Conservation (phyloP, 2,888 invertebrate species). For the Diaprepes abbreviatus region DNA sequence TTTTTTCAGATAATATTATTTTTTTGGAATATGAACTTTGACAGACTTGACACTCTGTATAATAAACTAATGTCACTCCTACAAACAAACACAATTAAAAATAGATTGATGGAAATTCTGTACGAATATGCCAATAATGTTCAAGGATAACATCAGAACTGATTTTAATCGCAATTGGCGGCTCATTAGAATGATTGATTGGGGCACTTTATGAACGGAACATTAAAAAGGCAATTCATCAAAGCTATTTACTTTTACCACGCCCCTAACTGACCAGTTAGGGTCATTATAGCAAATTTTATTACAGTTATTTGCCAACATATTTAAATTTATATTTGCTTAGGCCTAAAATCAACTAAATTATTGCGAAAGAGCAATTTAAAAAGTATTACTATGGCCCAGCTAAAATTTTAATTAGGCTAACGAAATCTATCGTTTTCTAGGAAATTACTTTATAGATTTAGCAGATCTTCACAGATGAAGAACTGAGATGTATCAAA, state of each 20-base stretch:
- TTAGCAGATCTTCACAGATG: too few species aligned
- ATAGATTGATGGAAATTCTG: constrained; percentile 16
- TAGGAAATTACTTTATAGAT: too few species aligned
- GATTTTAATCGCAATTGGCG: constrained; percentile 31
- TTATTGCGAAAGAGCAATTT: too few species aligned
- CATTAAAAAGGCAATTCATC: constrained; percentile 38
- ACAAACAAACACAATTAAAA: constrained; percentile 1
- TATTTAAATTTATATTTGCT: not conserved
- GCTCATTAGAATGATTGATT: constrained; percentile 38
- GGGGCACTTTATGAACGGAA: constrained; percentile 9
- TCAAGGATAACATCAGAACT: constrained; percentile 20
- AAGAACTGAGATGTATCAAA: too few species aligned
- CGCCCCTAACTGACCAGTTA: constrained; percentile 7
- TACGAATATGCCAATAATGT: constrained; percentile 20
- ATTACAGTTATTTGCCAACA: not conserved
- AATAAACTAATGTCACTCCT: not conserved
- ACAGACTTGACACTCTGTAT: too few species aligned
- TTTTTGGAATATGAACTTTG: too few species aligned
- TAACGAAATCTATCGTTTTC: too few species aligned
- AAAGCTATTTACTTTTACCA: constrained; percentile 27
- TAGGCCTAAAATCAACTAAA: too few species aligned
- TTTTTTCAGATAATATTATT: too few species aligned
- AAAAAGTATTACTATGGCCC: too few species aligned
- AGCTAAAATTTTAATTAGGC: too few species aligned
- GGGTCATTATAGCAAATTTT: not conserved